Base-by-base conservation (phyloP, 2,888 invertebrate genomes). In the Cheilosia scutellata region DNA sequence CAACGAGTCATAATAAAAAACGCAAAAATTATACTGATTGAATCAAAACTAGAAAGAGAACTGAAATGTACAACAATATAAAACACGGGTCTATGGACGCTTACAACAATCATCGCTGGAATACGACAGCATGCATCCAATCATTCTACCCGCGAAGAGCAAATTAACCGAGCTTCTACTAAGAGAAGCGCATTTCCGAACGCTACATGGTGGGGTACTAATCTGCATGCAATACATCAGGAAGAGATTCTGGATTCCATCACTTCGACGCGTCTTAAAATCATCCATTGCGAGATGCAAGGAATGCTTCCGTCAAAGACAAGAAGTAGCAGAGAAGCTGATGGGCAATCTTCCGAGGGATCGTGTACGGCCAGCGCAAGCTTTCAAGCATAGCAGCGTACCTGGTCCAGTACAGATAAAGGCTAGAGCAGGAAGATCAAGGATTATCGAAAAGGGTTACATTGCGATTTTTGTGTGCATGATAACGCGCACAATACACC, bases 341-440 rank as follows among this genome's bases (percentile, higher is more conserved):
- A 71, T 72, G 60, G 51, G 60, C 40, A 71, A 16, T 20, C 58
- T 71, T 2, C 58, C 71, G 5, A 47, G 9, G 7, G 58, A 33
- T 0, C 57, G 70, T n/a, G 58, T 58, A 2, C 58, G 5, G 25
- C 47, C 20, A 20, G 37, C 33, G 4, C 49, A 49, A 58, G 70
- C 58, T 2, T 33, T 71, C 9, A 44, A 16, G 51, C 37, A 51
- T 47, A 66, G 20, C 13, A 51, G 37, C 1, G 27, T 65, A 0
- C 51, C 27, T 1, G 63, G 47, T 0, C 51, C 27, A 9, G 4
- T 51, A 2, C 65, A 51, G 13, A 66, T 51, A 0, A 66, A 66
- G 40, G 51, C 51, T 7, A 44, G 57, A n/a, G 20, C 44, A 33
- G 57, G 57, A 0, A 20, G 47, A 70, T 33, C 13, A 2, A 66